phyloP scores from a whole-genome alignment of 2,888 invertebrate genomes.

The Chrysomela aeneicollis region DNA sequence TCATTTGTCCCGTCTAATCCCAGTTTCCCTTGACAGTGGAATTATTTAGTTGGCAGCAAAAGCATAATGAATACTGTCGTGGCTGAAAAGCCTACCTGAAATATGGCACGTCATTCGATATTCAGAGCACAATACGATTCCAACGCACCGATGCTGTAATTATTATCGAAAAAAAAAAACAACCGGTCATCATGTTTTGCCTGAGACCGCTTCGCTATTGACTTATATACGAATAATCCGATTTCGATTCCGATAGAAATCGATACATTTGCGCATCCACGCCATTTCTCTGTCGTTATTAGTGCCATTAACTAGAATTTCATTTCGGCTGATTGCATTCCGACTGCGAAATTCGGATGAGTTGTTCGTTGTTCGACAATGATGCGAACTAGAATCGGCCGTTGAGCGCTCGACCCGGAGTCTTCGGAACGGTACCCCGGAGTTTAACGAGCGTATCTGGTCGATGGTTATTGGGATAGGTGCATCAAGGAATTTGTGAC shows the following conservation, averaged over 20 bases:
- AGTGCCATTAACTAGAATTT: slow-evolving; percentile 7
- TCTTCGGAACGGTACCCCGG: slow-evolving; percentile 18
- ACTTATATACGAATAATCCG: slow-evolving; percentile 16
- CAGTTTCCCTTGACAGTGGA: too few species aligned
- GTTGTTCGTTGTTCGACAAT: not conserved
- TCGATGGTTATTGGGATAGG: too few species aligned
- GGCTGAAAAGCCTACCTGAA: too few species aligned
- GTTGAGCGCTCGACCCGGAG: not conserved
- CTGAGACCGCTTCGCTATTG: slow-evolving; percentile 6
- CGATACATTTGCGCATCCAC: slow-evolving; percentile 2
- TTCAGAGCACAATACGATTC: not conserved
- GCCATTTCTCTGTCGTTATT: slow-evolving; percentile 1
- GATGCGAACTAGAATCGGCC: not conserved
- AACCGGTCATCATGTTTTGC: not conserved
- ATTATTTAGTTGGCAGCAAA: too few species aligned
- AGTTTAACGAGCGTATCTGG: too few species aligned
- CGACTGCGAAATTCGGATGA: not conserved
- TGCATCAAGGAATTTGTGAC: too few species aligned
- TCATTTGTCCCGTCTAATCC: too few species aligned
- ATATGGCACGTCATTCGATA: too few species aligned
- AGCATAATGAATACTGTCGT: too few species aligned
- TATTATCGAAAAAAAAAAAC: not conserved
- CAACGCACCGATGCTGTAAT: not conserved
- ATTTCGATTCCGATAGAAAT: slow-evolving; percentile 8
- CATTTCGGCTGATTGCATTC: not conserved